Base-by-base conservation (phyloP, 2,797 vertebrate species). In the Taeniopygia guttata region DNA sequence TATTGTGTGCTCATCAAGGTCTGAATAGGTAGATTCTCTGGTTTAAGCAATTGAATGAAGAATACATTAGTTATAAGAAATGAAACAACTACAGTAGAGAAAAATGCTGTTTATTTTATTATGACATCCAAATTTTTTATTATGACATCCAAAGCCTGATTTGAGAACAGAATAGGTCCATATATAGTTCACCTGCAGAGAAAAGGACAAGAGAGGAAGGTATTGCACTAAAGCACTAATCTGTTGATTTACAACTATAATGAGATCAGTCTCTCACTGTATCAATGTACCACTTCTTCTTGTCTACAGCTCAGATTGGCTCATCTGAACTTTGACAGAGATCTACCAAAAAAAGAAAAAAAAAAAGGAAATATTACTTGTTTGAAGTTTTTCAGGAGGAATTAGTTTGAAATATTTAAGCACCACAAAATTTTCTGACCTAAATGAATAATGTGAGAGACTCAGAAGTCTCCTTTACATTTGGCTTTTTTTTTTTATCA, bases 401-500 rank as follows among this genome's bases (percentile, higher is more conserved):
- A 85, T 69, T 83, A 38, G 5, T 76, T 93, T 77, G 72, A 90
- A 84, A 72, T 84, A 77, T 63, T 83, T 78, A 91, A 85, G 36
- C 29, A 38, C 58, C 54, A 59, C n/a, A 68, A 80, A 87, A 56
- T 45, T 89, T 83, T 81, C 59, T 84, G 76, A 84, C 82, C 62
- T 91, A 72, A 87, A 68, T 58, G 72, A 93, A 60, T 23, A 72
- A 16, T 14, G 6, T 69, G 89, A 82, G 66, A 86, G 49, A 58
- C 66, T 25, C 70, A 52, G 22, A 60, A 56, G 83, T 90, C 62
- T 90, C 43, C 48, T 95, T 96, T 94, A 90, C 51, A 66, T 94
- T 69, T 70, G 66, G 4, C 10, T 25, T 16, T 38, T 89, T 52
- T 87, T 77, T 45, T 75, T 83, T 72, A 54, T 23, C 5, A 36